These are phyloP conservation scores for Pandemis cinnamomeana DNA, from an alignment of 2,888 invertebrate species.

Conservation along the genomic window DNA sequence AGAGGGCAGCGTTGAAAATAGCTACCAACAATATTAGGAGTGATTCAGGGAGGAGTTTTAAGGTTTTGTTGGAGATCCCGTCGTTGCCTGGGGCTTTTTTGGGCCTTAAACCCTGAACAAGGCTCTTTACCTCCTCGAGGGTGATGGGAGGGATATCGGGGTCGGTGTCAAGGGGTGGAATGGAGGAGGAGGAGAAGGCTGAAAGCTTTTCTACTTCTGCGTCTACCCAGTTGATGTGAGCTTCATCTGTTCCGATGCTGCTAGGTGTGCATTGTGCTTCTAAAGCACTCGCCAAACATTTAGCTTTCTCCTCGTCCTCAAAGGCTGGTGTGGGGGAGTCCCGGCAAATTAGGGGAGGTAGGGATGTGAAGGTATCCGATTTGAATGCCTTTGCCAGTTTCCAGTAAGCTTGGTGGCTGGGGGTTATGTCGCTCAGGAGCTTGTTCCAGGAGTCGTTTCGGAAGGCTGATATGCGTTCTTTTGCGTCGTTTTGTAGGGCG, in stretches of 20 bases:
- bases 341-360: neutral
- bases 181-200: too few relatives aligned
- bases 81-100: neutral
- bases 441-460: constrained; percentile 67
- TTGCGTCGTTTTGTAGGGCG: neutral
- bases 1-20: neutral
- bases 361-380: neutral
- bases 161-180: too few relatives aligned
- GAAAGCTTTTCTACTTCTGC: too few relatives aligned
- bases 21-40: neutral
- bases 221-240: too few relatives aligned
- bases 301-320: constrained; percentile 12
- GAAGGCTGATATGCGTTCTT: neutral
- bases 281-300: too few relatives aligned
- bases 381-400: constrained; percentile 10
- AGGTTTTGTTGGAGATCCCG: neutral
- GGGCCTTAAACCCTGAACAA: neutral
- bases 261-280: too few relatives aligned
- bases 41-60: neutral
- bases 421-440: neutral
- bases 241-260: too few relatives aligned
- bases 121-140: neutral
- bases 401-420: constrained; percentile 17
- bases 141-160: too few relatives aligned
- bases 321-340: neutral